These are phyloP conservation scores for Platerodrilus igneus DNA, from an alignment of 2,888 invertebrate genomes.

Conservation along the genomic window DNA sequence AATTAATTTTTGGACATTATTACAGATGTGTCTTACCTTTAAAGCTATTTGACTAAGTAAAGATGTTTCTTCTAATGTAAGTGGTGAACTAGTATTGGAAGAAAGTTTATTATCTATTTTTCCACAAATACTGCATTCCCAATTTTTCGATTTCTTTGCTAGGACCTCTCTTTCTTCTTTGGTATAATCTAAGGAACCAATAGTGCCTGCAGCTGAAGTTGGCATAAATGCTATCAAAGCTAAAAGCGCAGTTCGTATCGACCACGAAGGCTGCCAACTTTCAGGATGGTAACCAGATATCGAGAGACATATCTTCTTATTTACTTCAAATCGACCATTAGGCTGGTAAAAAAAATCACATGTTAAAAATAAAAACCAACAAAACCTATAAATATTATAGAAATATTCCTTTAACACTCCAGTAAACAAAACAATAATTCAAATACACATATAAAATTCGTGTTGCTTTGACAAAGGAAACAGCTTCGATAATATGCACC, in stretches of 20 bases:
- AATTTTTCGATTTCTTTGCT: conserved; percentile 66
- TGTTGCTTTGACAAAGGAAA: too few relatives aligned
- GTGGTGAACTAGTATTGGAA: conserved; percentile 38
- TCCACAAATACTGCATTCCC: conserved; percentile 63
- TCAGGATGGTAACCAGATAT: conserved; percentile 97
- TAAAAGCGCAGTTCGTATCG: conserved; percentile 85
- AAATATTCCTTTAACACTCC: neutral
- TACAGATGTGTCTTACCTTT: conserved; percentile 42
- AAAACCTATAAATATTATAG: neutral
- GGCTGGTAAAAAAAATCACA: too few relatives aligned
- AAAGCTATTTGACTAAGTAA: conserved; percentile 53
- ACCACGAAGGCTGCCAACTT: conserved; percentile 97
- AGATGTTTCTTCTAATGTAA: conserved; percentile 53
- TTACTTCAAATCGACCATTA: conserved; percentile 88
- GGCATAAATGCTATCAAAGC: conserved; percentile 95
- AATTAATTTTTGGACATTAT: neutral
- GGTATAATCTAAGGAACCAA: conserved; percentile 86
- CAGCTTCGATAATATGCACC: too few relatives aligned
- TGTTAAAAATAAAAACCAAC: neutral
- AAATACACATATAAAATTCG: neutral
- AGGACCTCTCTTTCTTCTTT: conserved; percentile 75
- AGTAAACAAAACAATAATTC: conserved; percentile 1
- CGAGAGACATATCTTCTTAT: conserved; percentile 92
- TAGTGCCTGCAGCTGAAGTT: conserved; percentile 81
- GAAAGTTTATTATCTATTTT: conserved; percentile 53